Evolutionary conservation across 2,888 invertebrate species (phyloP).

Genomic region (Acrobasis consociella): DNA sequence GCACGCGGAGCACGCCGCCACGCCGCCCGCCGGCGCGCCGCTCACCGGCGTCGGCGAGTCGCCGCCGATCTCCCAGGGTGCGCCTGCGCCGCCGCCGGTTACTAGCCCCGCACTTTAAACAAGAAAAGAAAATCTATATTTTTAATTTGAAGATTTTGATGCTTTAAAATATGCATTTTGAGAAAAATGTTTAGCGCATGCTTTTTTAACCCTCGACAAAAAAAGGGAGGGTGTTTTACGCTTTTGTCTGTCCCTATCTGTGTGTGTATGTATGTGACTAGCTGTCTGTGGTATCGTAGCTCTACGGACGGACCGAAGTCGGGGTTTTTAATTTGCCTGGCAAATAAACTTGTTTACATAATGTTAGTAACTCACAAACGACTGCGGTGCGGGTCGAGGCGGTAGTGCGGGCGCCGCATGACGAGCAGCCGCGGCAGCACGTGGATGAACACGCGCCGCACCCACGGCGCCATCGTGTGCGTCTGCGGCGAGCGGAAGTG

Average conservation of each 20-base stretch:
- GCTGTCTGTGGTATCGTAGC: no score
- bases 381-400: slow-evolving; percentile 84
- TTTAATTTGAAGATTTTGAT: no score
- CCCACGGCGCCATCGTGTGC: slow-evolving; percentile 98
- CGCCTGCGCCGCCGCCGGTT: slow-evolving; percentile 43
- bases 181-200: neutral
- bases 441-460: slow-evolving; percentile 97
- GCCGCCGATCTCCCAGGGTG: slow-evolving; percentile 38
- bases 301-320: no score
- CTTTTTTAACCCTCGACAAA: no score
- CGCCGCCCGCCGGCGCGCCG: slow-evolving; percentile 36
- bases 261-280: no score
- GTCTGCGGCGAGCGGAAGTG: slow-evolving; percentile 99
- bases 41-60: slow-evolving; percentile 34
- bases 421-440: slow-evolving; percentile 96
- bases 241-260: no score
- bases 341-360: neutral
- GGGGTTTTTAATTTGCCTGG: no score
- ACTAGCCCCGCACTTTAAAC: slow-evolving; percentile 32
- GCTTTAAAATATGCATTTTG: neutral
- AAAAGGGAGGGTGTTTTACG: no score
- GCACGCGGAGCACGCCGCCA: slow-evolving; percentile 76
- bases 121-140: slow-evolving; percentile 5
- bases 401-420: slow-evolving; percentile 92
- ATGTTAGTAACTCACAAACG: slow-evolving; percentile 63